Base-by-base conservation (phyloP, 2,888 invertebrate genomes). In the Hipparchia sbordonii region DNA sequence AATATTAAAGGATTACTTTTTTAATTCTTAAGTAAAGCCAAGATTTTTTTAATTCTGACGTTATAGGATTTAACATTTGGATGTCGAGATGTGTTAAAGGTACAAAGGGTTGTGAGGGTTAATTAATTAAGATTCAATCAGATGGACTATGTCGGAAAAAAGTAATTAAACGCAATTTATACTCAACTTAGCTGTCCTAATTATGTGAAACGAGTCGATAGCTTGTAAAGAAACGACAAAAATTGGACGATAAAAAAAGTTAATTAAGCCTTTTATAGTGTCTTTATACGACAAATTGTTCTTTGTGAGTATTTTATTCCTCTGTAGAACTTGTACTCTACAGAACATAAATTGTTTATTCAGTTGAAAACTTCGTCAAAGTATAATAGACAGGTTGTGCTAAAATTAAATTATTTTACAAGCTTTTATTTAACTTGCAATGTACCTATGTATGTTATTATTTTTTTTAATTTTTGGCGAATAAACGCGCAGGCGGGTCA, bases 231-330 rank as follows among this genome's bases (percentile, higher is more conserved):
- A 33, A 33, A 59, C 59, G 59, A 60, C 45, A 59, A 10, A 23
- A 33, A 45, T 46, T 59, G 51, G 59, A 59, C 33, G 57, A 59
- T 68, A 59, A 48, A 68, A 48, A 68, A 68, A 68, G 59, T 60
- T 68, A 60, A 69, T 72, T 59, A 72, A 69, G 69, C 60, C 52
- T 65, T 72, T 72, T 69, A 69, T 46, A 69, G 57, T 65, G 12
- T 51, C 69, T 45, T 63, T 63, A 63, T 48, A 56, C 54, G 13
- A 48, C 71, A 71, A 57, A 71, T 13, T n/a, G 56, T 56, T 13
- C n/a, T 6, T 56, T 56, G n/a, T n/a, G 56, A 56, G 13, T 13
- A 56, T 6, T 23, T 23, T 23, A 23, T 1, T 23, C 23, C 23
- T 23, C 23, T 23, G 23, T 23, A 23, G 23, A 23, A 23, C 23